phyloP scores from a whole-genome alignment of 2,113 vertebrate species.

The Nestor notabilis region DNA sequence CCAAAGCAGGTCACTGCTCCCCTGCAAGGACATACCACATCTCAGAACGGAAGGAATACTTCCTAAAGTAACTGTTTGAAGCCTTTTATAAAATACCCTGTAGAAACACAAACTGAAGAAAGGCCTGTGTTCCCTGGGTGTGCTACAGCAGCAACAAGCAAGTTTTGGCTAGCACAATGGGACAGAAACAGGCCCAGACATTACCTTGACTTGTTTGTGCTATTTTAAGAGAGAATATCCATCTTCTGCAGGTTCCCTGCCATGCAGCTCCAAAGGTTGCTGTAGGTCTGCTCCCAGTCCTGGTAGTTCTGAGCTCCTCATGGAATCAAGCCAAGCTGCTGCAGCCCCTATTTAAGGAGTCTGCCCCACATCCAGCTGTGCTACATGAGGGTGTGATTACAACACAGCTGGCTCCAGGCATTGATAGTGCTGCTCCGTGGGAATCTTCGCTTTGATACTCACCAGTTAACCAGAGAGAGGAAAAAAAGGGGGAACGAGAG shows the following conservation, averaged over 20 bases:
- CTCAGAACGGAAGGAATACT: accelerated
- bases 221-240: accelerated
- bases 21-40: neutral
- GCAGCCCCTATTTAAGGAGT: neutral
- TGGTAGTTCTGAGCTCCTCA: accelerated
- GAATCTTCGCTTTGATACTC: neutral
- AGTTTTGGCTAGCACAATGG: neutral
- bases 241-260: too few species aligned
- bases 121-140: neutral
- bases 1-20: neutral
- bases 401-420: neutral
- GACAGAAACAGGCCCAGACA: neutral
- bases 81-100: neutral
- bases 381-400: accelerated
- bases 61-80: accelerated
- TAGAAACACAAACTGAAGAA: neutral
- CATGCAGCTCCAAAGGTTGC: neutral
- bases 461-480: neutral
- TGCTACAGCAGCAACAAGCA: accelerated
- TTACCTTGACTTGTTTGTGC: neutral
- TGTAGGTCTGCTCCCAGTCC: accelerated
- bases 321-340: accelerated
- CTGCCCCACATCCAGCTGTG: neutral
- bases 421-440: neutral
- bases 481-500: accelerated